phyloP scores from a whole-genome alignment of 1,140 invertebrate species.

The Colletes latitarsis region DNA sequence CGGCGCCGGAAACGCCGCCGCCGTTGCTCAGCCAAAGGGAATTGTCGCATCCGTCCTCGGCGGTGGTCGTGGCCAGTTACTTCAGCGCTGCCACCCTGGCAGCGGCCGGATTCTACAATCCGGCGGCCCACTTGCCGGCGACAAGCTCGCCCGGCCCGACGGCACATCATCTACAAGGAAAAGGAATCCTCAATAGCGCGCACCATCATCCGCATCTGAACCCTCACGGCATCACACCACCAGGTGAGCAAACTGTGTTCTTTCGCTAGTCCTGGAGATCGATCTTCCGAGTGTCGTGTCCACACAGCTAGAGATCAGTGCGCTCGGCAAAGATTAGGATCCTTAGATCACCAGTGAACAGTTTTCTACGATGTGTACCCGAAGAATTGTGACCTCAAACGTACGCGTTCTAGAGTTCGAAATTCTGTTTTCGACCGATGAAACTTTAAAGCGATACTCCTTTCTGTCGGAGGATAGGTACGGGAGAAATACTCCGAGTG shows the following conservation, averaged over 20 bases:
- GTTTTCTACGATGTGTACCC: no score
- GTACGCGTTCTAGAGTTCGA: no score
- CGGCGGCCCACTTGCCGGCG: conserved; percentile 80
- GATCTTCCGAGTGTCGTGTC: background rate
- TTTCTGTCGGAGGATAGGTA: no score
- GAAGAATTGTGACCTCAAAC: no score
- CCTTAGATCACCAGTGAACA: no score
- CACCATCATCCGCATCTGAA: conserved; percentile 79
- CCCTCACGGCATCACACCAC: conserved; percentile 77
- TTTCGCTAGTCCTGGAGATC: background rate
- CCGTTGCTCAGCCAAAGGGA: conserved; percentile 78
- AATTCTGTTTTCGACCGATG: no score
- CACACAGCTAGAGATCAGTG: background rate
- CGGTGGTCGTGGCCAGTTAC: conserved; percentile 80
- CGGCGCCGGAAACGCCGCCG: conserved; percentile 79
- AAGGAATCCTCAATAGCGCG: conserved; percentile 70
- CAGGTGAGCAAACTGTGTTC: conserved; percentile 70
- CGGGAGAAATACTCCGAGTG: background rate
- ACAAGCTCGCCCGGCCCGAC: conserved; percentile 72
- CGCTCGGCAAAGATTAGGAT: no score
- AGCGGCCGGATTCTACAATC: conserved; percentile 82
- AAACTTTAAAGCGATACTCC: no score
- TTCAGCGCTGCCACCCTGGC: conserved; percentile 86
- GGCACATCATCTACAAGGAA: conserved; percentile 73
- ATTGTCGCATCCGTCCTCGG: conserved; percentile 74